Evolutionary conservation across 2,113 vertebrate genomes (phyloP), one percentile per base, ranked within the genome.

Genomic region (Thamnophis sirtalis): DNA sequence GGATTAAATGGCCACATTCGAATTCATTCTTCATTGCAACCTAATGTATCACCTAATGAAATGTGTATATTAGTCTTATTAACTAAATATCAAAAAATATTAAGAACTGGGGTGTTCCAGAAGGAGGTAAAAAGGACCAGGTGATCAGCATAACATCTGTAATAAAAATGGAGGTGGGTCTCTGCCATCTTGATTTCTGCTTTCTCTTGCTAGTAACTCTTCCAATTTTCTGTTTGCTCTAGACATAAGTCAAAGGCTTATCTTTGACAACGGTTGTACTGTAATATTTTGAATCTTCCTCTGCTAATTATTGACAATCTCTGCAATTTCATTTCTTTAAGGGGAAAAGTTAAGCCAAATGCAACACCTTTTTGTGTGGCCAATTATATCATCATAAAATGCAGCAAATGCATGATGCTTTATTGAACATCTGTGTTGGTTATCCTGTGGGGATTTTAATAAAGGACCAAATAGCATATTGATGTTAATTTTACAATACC

Each of bases 401-500:
- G 92, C 95, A 95, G 96, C 95, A 96, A 98, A 98, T 98, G 98
- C 97, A 98, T 96, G 96, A 97, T 97, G 96, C 93, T 94, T 97
- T 97, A 98, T 97, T 95, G 96, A 98, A 98, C 98, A 98, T 98
- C 98, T 98, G 98, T 97, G 97, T 96, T 95, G 96, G 96, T 97
- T 97, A 97, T 97, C 98, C 98, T 98, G 98, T 98, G 98, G 98
- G 98, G 98, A 97, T 98, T 98, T 98, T 98, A 98, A 98, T 98
- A 98, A 98, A 98, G 98, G 97, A 98, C 97, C 97, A 98, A 98
- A 97, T 96, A 98, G 97, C 97, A 98, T 98, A 98, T 98, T 98
- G 98, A 98, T 98, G 98, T 97, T 98, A 98, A 98, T 98, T 97
- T 97, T 98, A 97, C 95, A 98, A 98, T 99, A 98, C 98, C 97